Base-by-base conservation (phyloP, 2,113 vertebrate species). In the Apeltes quadracus region DNA sequence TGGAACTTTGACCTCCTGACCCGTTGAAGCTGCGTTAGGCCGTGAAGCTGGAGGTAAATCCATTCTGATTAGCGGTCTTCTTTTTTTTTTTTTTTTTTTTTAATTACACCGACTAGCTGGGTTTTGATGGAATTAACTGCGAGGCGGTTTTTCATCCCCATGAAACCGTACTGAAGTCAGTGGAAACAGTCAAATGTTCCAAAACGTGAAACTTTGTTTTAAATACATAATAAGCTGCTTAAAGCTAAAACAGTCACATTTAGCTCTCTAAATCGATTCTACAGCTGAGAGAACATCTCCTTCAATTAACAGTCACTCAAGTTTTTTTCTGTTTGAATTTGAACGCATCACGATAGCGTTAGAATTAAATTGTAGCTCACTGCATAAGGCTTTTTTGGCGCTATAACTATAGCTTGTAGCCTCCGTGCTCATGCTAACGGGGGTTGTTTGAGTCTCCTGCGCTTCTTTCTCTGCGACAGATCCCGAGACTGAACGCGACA, bases 1-100 rank as follows among this genome's bases (percentile, higher is more conserved):
- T 54, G 62, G 1, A 9, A 43, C 78, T 2, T 53, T 78, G 62
- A 81, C 23, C 85, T 76, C 64, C 55, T 67, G 84, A 89, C 77
- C 86, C 0, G 11, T 57, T 23, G 57, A 66, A 76, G 53, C 54
- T 7, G 38, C 0, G 0, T 0, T n/a, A 15, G 2, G 22, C 3
- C 3, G 16, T 4, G 41, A 6, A 1, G 18, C 50, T 13, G 6
- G 2, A 25, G n/a, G 14, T 2, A 1, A 14, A 53, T 25, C 22
- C 12, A 53, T 25, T 3, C 38, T 39, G 38, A 39, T 12, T 39
- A 12, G 10, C 38, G 36, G 8, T 38, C 5, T 51, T 50, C 44
- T 22, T 23, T 20, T 8, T n/a, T 50, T 50, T 22, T 23, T 20
- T 8, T n/a, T 50, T 50, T 2, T 14, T 41, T 41, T 4, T 1